Evolutionary conservation across 2,797 vertebrate species (phyloP).

Genomic region (Synaphobranchus kaupii): DNA sequence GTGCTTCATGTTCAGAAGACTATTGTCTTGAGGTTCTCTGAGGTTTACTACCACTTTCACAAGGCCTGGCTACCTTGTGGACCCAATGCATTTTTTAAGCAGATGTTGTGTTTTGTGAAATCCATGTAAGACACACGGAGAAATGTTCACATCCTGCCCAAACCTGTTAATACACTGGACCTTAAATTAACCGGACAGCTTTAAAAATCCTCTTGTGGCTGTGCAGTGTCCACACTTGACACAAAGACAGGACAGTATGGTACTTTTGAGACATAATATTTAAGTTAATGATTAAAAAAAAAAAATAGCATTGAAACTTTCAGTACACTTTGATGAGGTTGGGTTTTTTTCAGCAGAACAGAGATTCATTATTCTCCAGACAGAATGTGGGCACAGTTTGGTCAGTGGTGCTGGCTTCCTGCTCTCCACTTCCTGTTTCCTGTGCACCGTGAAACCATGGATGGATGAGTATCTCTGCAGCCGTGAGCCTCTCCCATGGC

Average conservation of each 20-base stretch:
- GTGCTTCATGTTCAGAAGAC: neutral
- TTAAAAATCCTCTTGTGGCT: neutral
- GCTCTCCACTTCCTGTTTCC: conserved; percentile 56
- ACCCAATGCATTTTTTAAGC: neutral
- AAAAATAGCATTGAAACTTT: conserved; percentile 39
- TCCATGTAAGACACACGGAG: neutral
- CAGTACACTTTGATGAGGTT: conserved; percentile 41
- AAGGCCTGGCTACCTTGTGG: neutral
- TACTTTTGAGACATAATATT: neutral
- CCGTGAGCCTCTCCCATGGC: conserved; percentile 78
- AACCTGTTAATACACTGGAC: neutral
- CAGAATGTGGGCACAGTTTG: conserved; percentile 76
- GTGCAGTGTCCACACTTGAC: neutral
- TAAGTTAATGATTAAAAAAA: conserved; percentile 16
- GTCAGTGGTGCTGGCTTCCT: conserved; percentile 68
- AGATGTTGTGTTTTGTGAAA: neutral
- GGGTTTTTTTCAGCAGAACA: conserved; percentile 70
- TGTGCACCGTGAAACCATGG: conserved; percentile 77
- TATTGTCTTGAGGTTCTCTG: conserved; percentile 1
- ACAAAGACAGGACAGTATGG: conserved; percentile 20
- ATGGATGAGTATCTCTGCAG: conserved; percentile 76
- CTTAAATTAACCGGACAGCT: conserved; percentile 39
- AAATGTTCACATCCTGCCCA: neutral
- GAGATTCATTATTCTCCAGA: conserved; percentile 64
- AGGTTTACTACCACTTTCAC: conserved; percentile 4